Evolutionary conservation across 2,888 invertebrate genomes (phyloP), one percentile per base, ranked within the genome.

Genomic region (Cerastoderma edule): DNA sequence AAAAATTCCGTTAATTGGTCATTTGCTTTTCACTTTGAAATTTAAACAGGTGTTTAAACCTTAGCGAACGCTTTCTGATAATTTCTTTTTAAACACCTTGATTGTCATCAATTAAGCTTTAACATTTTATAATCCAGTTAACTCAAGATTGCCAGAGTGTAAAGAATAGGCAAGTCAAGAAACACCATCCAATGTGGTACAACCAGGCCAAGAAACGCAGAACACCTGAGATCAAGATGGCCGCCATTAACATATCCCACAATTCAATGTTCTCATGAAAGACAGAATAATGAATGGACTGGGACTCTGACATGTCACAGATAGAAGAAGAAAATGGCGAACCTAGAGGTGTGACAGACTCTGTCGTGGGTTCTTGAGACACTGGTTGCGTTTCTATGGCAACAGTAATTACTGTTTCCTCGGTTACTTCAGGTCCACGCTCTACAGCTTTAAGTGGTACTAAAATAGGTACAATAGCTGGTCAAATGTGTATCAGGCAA

Each of bases 231-330:
- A 83, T 73, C 50, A 87, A 74, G 60, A 88, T 79, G 72, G 88
- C 79, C 60, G 82, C 76, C 64, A 88, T 79, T 53, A 87, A 74
- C 64, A 86, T 81, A 60, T 80, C 69, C 69, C 66, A 69, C 13
- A 66, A 75, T 76, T 86, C 85, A 88, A 89, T 88, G 86, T 88
- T 84, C 53, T 84, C 86, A 83, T 87, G 84, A 63, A 84, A 83
- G 64, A 72, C 32, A 65, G 56, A 44, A 56, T 19, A 32, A 22
- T 56, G 28, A 19, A 16, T 35, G 28, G 54, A 54, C 56, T 53
- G 64, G 53, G 53, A 69, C 63, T 60, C 63, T 30, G 69, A 64
- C 73, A 68, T 2, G 35, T 35, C 60, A 73, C 67, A 70, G 60
- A 72, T 32, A 79, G 56, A 63, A 69, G 63, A 69, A 72, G n/a